Base-by-base conservation (phyloP, 2,888 invertebrate genomes). In the Apotomis turbidana region DNA sequence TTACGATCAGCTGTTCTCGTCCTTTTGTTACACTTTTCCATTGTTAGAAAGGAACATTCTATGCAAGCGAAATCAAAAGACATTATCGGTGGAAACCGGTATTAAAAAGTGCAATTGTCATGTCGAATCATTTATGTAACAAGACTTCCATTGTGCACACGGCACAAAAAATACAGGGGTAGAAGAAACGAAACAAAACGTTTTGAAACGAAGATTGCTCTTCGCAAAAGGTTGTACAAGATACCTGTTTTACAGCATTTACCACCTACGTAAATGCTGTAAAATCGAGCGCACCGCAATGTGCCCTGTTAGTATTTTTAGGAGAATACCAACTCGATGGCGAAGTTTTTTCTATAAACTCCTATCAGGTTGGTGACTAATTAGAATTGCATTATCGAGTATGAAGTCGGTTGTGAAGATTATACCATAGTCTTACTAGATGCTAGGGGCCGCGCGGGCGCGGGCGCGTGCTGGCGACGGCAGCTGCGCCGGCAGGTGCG, bases 401-500 rank as follows among this genome's bases (percentile, higher is more conserved):
- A 27, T 46, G 10, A 46, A 15, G 64, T 55, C 44, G 6, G n/a
- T 12, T 9, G 55, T 70, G 57, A 68, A 62, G 61, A 60, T 36
- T 58, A 27, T 27, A 66, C 58, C 52, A 44, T 36, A 57, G 59
- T 38, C 61, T 57, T 59, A 64, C 44, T 71, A 36, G 54, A 61
- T 68, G 77, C 79, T 77, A 78, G 76, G 79, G 49, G 9, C 49
- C 71, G 76, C 27, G 27, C 27, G 27, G 27, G 74, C 76, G 79
- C 77, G 77, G 76, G 76, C 74, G 80, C 82, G 84, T 86, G 85
- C 83, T 55, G 69, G 69, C 60, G 58, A 84, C 84, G 87, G 90
- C 92, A 90, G 90, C 90, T 88, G 92, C 78, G 79, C 78, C 81
- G 89, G 90, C 90, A 89, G 90, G 88, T 90, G 93, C 86, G 86